Base-by-base conservation (phyloP, 2,113 vertebrate species). In the Burhinus oedicnemus region DNA sequence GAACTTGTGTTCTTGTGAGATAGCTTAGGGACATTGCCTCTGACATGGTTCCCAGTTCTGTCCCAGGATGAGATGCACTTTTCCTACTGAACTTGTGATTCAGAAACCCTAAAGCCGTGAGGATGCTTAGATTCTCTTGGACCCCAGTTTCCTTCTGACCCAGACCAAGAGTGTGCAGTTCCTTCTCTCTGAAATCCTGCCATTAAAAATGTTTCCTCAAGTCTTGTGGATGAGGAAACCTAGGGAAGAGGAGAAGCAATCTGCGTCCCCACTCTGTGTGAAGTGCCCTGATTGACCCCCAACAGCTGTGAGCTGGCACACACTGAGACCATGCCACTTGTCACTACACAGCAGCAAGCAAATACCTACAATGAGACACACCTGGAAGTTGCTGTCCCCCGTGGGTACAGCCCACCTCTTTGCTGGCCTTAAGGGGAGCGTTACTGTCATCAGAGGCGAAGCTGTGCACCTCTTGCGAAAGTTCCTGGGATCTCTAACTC, bases 291-390 rank as follows among this genome's bases (percentile, higher is more conserved):
- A 26, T 4, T 62, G n/a, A 70, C 49, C 16, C 23, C n/a, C 23
- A 54, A 5, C 1, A 21, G 9, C 55, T 45, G 17, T 68, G 52
- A 77, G n/a, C 17, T 38, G 18, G 21, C 36, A 75, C 2, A 3
- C 38, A 26, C 42, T 36, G 60, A 64, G 12, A 45, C 29, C 1
- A 0, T 12, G 38, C 40, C 1, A 1, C 15, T 62, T 18, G 5
- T 44, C 52, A 40, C 45, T 21, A 25, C 8, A 5, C 12, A 47
- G 61, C 36, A 44, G 38, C 14, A 74, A 58, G 36, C 2, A 62
- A 78, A 36, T 36, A 51, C 29, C 26, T 47, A 26, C n/a, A 12
- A 30, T 40, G 44, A 83, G 44, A 27, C 16, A 42, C 5, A 42
- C 14, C 25, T 74, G 47, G 44, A 74, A 78, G 54, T 9, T 79